Base-by-base conservation (phyloP, 2,797 vertebrate genomes). In the Malacoraja senta region DNA sequence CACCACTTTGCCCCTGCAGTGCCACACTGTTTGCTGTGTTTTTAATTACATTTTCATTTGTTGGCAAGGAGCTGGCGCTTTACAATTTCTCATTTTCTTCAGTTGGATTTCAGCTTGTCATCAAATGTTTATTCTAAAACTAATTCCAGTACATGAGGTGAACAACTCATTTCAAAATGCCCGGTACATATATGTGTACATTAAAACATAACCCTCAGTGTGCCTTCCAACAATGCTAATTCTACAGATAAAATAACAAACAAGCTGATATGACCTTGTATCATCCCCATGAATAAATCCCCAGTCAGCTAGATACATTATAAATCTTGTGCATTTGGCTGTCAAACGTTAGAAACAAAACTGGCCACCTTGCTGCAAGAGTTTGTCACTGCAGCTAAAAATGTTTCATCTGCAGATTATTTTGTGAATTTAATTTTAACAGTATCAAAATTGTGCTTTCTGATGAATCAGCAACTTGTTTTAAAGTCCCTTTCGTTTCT, bases 401-500 rank as follows among this genome's bases (percentile, higher is more conserved):
- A 88, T 88, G 72, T 92, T 72, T 92, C 38, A 68, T 68, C 90
- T 92, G 90, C 72, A 29, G 90, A 76, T 92, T 92, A 92, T 58
- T 92, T 92, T 92, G 90, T 92, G 90, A 92, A 92, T 92, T 92
- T 92, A 74, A 91, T 71, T 91, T 91, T 91, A 92, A 92, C 65
- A 92, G 72, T 92, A 76, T 92, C 90, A 74, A 71, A 92, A 92
- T 92, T 92, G 90, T 92, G 26, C 90, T 92, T 92, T 92, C 32
- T 92, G 90, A 72, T 92, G 90, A 76, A 72, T 92, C 53, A 92
- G 44, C 90, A 92, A 72, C 44, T 76, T 92, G 74, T 92, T 92
- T 92, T 92, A 92, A 92, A 92, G 90, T 92, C 90, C 90, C 68
- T 92, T 92, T 92, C 90, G 76, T 92, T 92, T 92, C 90, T 92